These are phyloP conservation scores for Tipula helvola DNA, from an alignment of 2,888 invertebrate species.

Conservation along the genomic window DNA sequence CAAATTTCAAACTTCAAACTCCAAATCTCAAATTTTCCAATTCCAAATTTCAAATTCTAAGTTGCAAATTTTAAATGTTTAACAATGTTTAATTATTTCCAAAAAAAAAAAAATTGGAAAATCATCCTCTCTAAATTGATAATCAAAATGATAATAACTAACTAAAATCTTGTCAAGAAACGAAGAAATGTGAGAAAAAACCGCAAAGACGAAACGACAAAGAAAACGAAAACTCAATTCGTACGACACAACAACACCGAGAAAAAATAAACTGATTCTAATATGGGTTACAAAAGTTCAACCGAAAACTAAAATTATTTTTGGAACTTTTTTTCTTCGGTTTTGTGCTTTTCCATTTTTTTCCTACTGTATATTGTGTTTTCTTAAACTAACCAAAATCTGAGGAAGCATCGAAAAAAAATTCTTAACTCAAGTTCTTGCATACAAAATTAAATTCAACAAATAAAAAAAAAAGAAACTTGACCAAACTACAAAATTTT, in stretches of 20 bases:
- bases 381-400: neutral
- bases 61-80: no score
- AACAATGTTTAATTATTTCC: neutral
- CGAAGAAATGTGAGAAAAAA: neutral
- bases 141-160: slow-evolving; percentile 4
- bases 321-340: neutral
- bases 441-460: neutral
- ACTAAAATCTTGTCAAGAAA: neutral
- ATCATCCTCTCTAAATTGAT: neutral
- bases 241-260: neutral
- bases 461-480: neutral
- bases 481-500: neutral
- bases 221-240: neutral
- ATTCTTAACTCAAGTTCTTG: neutral
- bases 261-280: neutral
- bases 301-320: neutral
- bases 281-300: neutral
- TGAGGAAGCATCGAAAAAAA: neutral
- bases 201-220: neutral
- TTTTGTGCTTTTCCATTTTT: neutral
- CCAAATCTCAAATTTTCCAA: no score
- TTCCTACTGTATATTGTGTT: neutral
- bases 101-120: neutral
- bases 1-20: no score
- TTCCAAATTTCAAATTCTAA: no score